Evolutionary conservation across 2,888 invertebrate genomes (phyloP), one percentile per base, ranked within the genome.

Genomic region (Pteria penguin): DNA sequence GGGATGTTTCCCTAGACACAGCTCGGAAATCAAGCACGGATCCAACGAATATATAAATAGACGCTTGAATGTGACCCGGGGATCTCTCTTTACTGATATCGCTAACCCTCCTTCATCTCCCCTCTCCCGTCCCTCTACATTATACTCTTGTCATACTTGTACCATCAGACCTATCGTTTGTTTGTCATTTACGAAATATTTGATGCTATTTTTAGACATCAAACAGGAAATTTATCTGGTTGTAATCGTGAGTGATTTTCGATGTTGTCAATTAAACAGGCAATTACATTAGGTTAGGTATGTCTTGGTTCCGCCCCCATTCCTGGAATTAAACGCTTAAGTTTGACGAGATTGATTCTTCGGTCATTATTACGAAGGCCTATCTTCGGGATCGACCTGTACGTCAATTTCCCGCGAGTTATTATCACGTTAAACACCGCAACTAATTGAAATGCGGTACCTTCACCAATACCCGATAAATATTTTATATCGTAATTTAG

Each of bases 401-500:
- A 45, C 45, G 45, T 45, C 45, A 18, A 18, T 45, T 45, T 45
- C 11, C 11, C 45, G 45, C 45, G 45, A 45, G 18, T 45, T 18
- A 45, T 45, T 45, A 45, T 45, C 45, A 45, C 45, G 45, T 45
- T 45, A 45, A 45, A 45, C 45, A 45, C 45, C 45, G 45, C 45
- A 18, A 14, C 45, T 45, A 45, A 45, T 45, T 45, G 45, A 45
- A 45, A 45, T 45, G 45, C 45, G 45, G 45, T 45, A 45, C 45
- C 8, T 45, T 18, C 45, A 45, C 18, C 45, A 18, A 45, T 45
- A 45, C 45, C 45, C 45, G 45, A 68, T 68, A 57, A 68, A 68
- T 68, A 68, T 57, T 68, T 68, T 52, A 68, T 68, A 26, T 36
- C 36, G 65, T 36, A 36, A 36, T 65, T 65, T 65, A 11, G 33